A percentile compares a stretch with the other conserved stretches of the same genome.
Evolutionary conservation across 2,888 invertebrate species (phyloP).

Genomic region (Julus scanicus): DNA sequence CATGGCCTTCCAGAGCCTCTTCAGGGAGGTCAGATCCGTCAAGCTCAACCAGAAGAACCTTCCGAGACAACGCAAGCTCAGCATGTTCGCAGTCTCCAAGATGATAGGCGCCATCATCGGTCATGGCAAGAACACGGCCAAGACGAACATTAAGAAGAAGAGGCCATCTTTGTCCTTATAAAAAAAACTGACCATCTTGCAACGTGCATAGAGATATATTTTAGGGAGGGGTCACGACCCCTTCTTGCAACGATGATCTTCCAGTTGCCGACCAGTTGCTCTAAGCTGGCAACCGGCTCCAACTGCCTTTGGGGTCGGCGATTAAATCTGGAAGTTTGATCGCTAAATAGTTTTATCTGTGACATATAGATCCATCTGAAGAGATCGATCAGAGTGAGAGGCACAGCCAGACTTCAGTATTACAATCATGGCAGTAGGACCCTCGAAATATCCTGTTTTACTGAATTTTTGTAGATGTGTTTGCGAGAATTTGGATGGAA

Average conservation of each 20-base stretch:
- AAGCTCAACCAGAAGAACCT: constrained; percentile 49
- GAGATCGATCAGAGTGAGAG: not conserved
- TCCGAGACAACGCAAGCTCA: constrained; percentile 56
- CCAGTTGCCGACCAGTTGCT: not conserved
- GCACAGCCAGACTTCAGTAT: not conserved
- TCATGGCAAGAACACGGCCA: constrained; percentile 57
- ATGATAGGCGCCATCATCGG: constrained; percentile 59
- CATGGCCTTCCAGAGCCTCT: constrained; percentile 54
- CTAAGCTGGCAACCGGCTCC: no score
- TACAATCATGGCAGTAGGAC: not conserved
- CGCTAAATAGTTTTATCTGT: not conserved
- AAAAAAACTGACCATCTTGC: not conserved
- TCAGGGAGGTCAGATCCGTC: constrained; percentile 52
- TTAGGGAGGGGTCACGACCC: not conserved
- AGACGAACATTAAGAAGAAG: constrained; percentile 51
- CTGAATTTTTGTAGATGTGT: no score
- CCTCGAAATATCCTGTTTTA: not conserved
- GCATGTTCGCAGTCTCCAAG: constrained; percentile 58
- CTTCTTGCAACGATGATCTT: not conserved
- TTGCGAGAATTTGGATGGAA: no score
- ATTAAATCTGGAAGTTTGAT: not conserved
- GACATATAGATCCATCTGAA: no score
- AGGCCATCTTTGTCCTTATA: constrained; percentile 49
- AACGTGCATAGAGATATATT: not conserved
- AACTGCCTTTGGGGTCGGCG: no score